These are phyloP conservation scores for Coelopa frigida DNA, from an alignment of 1,140 invertebrate genomes.

Conservation along the genomic window DNA sequence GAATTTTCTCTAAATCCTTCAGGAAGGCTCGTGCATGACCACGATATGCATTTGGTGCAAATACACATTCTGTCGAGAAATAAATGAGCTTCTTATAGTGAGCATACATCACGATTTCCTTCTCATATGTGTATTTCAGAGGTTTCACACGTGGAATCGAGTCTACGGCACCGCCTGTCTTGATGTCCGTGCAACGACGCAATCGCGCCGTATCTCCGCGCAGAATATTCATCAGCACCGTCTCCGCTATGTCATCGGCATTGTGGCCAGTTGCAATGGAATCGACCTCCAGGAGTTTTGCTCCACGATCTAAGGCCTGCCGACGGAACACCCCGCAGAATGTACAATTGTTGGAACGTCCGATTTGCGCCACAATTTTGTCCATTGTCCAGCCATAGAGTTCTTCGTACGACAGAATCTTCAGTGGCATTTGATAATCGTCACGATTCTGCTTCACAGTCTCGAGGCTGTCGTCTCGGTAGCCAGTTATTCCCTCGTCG, in stretches of 20 bases:
- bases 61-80: constrained; percentile 98
- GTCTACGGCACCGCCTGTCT: constrained; percentile 77
- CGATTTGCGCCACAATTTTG: constrained; percentile 90
- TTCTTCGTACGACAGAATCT: constrained; percentile 96
- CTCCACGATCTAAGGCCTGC: constrained; percentile 93
- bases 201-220: constrained; percentile 93
- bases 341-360: constrained; percentile 97
- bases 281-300: constrained; percentile 76
- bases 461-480: constrained; percentile 95
- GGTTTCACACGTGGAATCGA: constrained; percentile 92
- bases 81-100: constrained; percentile 97
- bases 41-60: constrained; percentile 96
- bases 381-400: constrained; percentile 99
- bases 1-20: constrained; percentile 93
- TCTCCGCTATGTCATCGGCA: constrained; percentile 99
- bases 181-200: constrained; percentile 81
- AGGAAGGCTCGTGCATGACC: constrained; percentile 87
- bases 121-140: constrained; percentile 98
- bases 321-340: constrained; percentile 97
- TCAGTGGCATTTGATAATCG: constrained; percentile 90
- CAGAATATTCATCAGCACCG: constrained; percentile 95
- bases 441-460: constrained; percentile 91
- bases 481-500: constrained; percentile 98
- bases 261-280: constrained; percentile 98
- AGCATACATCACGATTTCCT: constrained; percentile 99